Evolutionary conservation across 64 coral and sea anemone genomes (phyloP).

Genomic region (Actinia tenebrosa): DNA sequence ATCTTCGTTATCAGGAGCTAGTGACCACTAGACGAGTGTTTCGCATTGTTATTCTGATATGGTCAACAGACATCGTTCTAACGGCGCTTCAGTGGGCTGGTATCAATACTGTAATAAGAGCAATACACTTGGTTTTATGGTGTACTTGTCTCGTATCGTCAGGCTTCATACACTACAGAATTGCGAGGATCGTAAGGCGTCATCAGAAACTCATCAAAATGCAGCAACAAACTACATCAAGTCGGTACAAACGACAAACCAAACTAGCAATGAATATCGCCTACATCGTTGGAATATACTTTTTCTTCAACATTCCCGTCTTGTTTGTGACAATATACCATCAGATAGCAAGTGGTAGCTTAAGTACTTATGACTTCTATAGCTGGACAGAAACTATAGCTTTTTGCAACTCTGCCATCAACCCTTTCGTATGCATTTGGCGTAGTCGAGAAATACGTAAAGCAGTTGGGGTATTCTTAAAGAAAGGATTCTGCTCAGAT

Average conservation of each 20-base stretch:
- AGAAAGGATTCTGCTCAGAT: conserved; percentile 11
- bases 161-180: conserved; percentile 31
- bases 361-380: conserved; percentile 59
- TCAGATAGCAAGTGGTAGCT: conserved; percentile 36
- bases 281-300: conserved; percentile 70
- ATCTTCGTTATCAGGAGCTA: conserved; percentile 60
- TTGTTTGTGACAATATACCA: conserved; percentile 58
- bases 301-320: conserved; percentile 63
- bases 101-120: conserved; percentile 56
- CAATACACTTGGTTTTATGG: conserved; percentile 45
- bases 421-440: conserved; percentile 71
- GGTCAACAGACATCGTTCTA: conserved; percentile 38
- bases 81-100: conserved; percentile 63
- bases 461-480: conserved; percentile 25
- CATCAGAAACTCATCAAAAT: conserved; percentile 44
- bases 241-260: conserved; percentile 39
- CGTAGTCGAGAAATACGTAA: conserved; percentile 45
- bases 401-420: conserved; percentile 68
- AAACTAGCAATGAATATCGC: conserved; percentile 56
- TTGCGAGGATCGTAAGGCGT: conserved; percentile 39
- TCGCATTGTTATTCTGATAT: conserved; percentile 36
- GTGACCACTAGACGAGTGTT: conserved; percentile 43
- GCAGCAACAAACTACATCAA: conserved; percentile 33
- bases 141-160: conserved; percentile 35
- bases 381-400: conserved; percentile 81